Percentiles rank a stretch among this genome's conserved stretches.
phyloP scores from a whole-genome alignment of 2,113 vertebrate species.

The Gracilinanus agilis region DNA sequence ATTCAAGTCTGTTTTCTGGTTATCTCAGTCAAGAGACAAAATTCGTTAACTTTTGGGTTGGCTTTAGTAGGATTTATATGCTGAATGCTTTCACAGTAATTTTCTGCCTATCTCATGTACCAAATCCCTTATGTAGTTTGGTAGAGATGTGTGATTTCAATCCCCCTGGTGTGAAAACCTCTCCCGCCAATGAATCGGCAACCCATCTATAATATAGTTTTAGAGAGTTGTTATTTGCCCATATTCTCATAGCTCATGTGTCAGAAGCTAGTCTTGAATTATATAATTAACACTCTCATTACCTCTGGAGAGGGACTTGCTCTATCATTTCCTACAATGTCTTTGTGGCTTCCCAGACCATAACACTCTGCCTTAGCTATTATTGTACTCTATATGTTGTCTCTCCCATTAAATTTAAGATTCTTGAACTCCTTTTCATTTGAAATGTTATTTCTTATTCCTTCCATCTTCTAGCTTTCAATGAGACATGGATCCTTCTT shows the following conservation, averaged over 20 bases:
- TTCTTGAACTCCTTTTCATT: neutral
- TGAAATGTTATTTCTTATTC: neutral
- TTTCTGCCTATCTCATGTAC: neutral
- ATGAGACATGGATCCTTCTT: neutral
- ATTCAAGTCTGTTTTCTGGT: neutral
- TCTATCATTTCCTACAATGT: neutral
- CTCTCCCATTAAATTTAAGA: neutral
- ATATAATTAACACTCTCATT: neutral
- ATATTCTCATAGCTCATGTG: neutral
- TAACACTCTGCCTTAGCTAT: neutral
- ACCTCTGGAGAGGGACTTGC: neutral
- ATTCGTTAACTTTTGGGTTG: neutral
- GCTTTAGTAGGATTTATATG: neutral
- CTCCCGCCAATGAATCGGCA: neutral
- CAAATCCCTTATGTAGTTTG: neutral
- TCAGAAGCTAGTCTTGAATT: neutral
- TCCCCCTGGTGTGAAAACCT: neutral
- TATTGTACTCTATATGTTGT: neutral
- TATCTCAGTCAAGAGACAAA: neutral
- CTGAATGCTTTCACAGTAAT: neutral
- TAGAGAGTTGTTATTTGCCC: neutral
- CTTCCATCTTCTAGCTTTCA: neutral
- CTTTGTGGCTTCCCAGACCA: neutral
- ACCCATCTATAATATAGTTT: neutral
- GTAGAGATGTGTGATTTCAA: neutral